Evolutionary conservation across 2,888 invertebrate genomes (phyloP).

Genomic region (Ornithoptera priamus): DNA sequence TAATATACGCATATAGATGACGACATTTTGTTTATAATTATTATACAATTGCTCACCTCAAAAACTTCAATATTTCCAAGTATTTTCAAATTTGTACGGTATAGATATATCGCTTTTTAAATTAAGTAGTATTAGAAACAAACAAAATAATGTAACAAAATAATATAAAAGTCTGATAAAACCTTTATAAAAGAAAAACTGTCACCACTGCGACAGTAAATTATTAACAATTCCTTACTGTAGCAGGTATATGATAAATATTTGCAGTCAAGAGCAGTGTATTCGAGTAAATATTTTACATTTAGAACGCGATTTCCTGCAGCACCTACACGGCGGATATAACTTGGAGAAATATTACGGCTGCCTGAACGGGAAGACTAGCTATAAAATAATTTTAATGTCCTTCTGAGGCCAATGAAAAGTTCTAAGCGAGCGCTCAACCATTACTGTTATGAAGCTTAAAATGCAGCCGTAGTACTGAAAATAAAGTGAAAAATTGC

Average conservation of each 20-base stretch:
- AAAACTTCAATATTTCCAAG: too few relatives aligned
- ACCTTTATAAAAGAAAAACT: background rate
- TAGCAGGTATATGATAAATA: conserved; percentile 5
- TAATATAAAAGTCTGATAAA: too few relatives aligned
- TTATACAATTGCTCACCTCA: too few relatives aligned
- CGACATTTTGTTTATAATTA: too few relatives aligned
- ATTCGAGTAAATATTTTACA: conserved; percentile 18
- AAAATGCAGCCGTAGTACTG: conserved; percentile 16
- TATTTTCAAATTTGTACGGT: too few relatives aligned
- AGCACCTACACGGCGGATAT: conserved; percentile 22
- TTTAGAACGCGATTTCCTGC: conserved; percentile 22
- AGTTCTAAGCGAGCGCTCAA: conserved; percentile 23
- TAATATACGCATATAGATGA: too few relatives aligned
- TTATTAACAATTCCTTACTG: background rate
- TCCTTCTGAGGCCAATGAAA: conserved; percentile 26
- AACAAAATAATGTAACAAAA: too few relatives aligned
- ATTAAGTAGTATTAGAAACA: too few relatives aligned
- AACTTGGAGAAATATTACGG: conserved; percentile 21
- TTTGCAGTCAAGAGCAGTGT: conserved; percentile 3
- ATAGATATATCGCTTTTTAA: too few relatives aligned
- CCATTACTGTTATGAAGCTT: conserved; percentile 19
- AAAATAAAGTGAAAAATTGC: conserved; percentile 19
- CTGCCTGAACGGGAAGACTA: conserved; percentile 19
- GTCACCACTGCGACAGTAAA: background rate
- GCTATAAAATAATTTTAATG: conserved; percentile 28